Conservation (phyloP, 2,113 vertebrate species). For the cat (Felis catus) region DNA sequence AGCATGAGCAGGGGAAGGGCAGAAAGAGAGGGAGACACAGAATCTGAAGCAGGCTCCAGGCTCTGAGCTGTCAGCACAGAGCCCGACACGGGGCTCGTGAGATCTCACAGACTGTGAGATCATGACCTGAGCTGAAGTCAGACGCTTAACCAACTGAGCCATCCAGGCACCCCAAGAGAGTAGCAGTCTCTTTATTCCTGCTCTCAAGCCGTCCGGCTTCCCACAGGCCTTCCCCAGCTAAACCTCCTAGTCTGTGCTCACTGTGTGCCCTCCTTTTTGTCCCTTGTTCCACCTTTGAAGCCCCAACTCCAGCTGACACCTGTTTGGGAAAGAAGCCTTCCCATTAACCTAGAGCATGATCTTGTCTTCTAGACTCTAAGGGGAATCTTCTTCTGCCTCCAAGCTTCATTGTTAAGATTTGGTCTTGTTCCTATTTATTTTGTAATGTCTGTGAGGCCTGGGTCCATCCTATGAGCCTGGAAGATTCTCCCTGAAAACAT, state of each 20-base stretch:
- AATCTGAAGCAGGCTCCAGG: no score
- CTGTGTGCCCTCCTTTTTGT: no score
- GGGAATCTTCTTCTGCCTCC: not conserved
- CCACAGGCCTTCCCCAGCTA: no score
- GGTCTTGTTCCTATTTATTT: not conserved
- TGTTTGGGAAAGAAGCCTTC: not conserved
- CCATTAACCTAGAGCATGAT: not conserved
- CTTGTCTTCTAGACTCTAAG: not conserved
- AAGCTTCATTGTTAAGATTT: not conserved
- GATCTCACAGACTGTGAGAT: no score
- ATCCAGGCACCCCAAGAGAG: not conserved
- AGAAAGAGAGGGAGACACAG: no score
- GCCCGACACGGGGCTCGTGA: no score
- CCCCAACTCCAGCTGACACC: not conserved
- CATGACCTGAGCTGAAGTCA: no score
- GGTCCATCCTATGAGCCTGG: not conserved
- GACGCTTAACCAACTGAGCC: no score
- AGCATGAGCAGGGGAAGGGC: no score
- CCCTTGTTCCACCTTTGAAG: not conserved
- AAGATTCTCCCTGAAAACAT: not conserved
- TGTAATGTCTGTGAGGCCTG: not conserved
- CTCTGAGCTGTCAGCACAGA: no score
- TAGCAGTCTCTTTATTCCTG: not conserved
- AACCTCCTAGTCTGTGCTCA: not conserved
- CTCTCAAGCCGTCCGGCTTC: not conserved